A percentile compares a stretch with the other conserved stretches of the same genome.
These are phyloP conservation scores for Operophtera brumata DNA, from an alignment of 2,888 invertebrate genomes.

Conservation along the genomic window DNA sequence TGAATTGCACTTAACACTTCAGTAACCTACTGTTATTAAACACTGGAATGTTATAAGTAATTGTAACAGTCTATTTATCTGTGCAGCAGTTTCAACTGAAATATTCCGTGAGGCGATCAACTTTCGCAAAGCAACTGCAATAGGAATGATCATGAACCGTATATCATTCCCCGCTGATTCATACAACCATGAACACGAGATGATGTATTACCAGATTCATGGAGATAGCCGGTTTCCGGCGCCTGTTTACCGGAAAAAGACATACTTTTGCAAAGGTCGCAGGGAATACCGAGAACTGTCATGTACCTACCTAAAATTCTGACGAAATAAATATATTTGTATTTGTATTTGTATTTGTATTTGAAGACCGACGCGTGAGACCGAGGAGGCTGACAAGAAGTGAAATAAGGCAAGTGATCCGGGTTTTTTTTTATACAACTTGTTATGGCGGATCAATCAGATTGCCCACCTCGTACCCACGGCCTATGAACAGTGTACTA, in stretches of 20 bases:
- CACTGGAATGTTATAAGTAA: slow-evolving; percentile 17
- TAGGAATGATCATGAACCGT: slow-evolving; percentile 52
- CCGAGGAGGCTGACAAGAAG: neutral
- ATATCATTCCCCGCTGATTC: slow-evolving; percentile 53
- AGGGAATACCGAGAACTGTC: neutral
- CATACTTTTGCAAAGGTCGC: neutral
- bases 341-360: no score
- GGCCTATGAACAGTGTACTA: no score
- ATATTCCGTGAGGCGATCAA: slow-evolving; percentile 56
- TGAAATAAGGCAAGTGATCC: no score
- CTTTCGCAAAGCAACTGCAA: slow-evolving; percentile 55
- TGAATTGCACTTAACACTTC: slow-evolving; percentile 15
- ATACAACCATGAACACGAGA: slow-evolving; percentile 37
- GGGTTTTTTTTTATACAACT: no score
- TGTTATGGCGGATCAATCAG: no score
- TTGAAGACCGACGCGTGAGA: neutral
- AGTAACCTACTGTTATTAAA: slow-evolving; percentile 17
- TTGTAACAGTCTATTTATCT: slow-evolving; percentile 18
- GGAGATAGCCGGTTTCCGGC: slow-evolving; percentile 1
- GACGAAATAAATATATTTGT: no score
- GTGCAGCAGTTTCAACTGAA: slow-evolving; percentile 35
- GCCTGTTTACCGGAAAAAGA: neutral
- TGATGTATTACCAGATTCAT: slow-evolving; percentile 17
- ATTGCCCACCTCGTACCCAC: no score
- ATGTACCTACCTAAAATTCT: no score